Evolutionary conservation across 92 coral and sea anemone species (phyloP).

Genomic region (Phenganax subtilis): DNA sequence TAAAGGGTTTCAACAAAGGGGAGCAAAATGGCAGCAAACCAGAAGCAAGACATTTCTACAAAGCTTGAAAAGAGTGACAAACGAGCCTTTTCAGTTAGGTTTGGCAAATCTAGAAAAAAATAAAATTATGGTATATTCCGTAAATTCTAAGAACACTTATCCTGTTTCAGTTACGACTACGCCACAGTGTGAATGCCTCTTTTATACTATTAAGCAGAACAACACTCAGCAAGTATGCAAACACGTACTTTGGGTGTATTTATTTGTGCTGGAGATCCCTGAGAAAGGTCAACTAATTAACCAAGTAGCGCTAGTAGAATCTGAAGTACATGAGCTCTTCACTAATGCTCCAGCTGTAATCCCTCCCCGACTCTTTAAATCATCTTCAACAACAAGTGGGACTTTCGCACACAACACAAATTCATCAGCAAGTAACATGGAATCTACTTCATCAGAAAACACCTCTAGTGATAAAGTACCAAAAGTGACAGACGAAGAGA

Average conservation of each 20-base stretch:
- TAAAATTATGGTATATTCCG: constrained; percentile 13
- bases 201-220: constrained; percentile 13
- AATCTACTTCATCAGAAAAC: constrained; percentile 10
- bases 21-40: constrained; percentile 10
- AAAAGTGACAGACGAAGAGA: constrained; percentile 17
- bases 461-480: neutral
- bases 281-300: constrained; percentile 10
- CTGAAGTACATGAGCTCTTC: constrained; percentile 25
- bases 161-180: constrained; percentile 32
- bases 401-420: neutral
- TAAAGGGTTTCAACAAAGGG: constrained; percentile 25
- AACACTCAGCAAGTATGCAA: constrained; percentile 32
- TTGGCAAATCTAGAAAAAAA: constrained; percentile 6
- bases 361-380: constrained; percentile 17
- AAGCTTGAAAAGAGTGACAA: constrained; percentile 17
- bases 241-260: constrained; percentile 26
- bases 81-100: constrained; percentile 18
- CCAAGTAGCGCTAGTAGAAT: constrained; percentile 33
- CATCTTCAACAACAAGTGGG: constrained; percentile 15
- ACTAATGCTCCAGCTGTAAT: constrained; percentile 29
- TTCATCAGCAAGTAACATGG: constrained; percentile 7
- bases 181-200: constrained; percentile 42
- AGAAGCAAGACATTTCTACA: constrained; percentile 20
- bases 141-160: constrained; percentile 26
- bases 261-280: constrained; percentile 23